Evolutionary conservation across 2,113 vertebrate species (phyloP).

Genomic region (Pimephales promelas): DNA sequence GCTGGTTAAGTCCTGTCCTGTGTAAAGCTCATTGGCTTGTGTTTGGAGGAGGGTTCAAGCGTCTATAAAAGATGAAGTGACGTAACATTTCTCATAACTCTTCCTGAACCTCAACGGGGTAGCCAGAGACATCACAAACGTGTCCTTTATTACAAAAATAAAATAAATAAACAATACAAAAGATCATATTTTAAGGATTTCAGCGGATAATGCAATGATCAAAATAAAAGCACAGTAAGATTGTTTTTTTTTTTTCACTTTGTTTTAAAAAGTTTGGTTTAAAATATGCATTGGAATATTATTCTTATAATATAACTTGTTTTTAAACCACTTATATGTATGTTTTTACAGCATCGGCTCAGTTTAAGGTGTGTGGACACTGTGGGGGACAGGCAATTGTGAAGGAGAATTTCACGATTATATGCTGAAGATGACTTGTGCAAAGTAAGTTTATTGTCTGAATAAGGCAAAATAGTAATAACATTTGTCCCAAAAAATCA

Average conservation of each 20-base stretch:
- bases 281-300: no score
- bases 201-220: background rate
- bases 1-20: background rate
- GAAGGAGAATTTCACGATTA: background rate
- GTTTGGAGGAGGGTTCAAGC: conserved; percentile 25
- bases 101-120: background rate
- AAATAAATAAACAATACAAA: background rate
- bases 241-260: no score
- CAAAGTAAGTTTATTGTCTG: conserved; percentile 59
- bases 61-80: conserved; percentile 12
- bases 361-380: background rate
- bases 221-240: background rate
- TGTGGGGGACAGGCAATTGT: background rate
- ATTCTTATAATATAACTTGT: background rate
- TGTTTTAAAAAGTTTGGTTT: no score
- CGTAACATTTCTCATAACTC: background rate
- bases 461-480: background rate
- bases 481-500: background rate
- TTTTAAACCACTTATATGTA: background rate
- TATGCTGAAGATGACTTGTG: conserved; percentile 57
- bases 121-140: background rate
- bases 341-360: conserved; percentile 11
- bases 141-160: no score
- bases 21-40: conserved; percentile 18
- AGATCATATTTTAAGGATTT: background rate